Base-by-base conservation (phyloP, 2,113 vertebrate species). In the Accipiter cooperii region DNA sequence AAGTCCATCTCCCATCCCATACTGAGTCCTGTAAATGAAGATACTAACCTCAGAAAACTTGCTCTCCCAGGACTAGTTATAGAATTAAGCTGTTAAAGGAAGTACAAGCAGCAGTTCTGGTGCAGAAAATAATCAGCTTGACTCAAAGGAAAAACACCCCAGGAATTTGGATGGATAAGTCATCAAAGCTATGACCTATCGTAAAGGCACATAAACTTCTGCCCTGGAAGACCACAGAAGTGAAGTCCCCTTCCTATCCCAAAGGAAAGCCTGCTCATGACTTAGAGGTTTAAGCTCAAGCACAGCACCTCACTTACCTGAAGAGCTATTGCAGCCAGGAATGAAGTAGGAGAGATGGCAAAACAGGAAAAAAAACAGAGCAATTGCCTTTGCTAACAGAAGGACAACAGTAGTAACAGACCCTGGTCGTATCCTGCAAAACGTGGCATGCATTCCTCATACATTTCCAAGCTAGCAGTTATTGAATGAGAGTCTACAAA, bases 121-220 rank as follows among this genome's bases (percentile, higher is more conserved):
- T 38, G 42, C 55, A 84, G 82, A 73, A 52, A 78, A 76, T 44
- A 44, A 63, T 73, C 91, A 63, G 90, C 42, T 58, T 91, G 91
- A 95, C 84, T 91, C 87, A 94, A 88, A 68, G 66, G 78, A 88
- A 95, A 95, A 93, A 29, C 47, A 85, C 49, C 60, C 82, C 78
- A 95, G 81, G 84, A 94, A 96, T 95, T 51, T 2, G 3, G 63
- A 65, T 8, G 19, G 86, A 17, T 75, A 94, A 80, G 74, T 66
- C 92, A 96, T 54, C 86, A 91, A 79, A 93, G 91, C 36, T 44
- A 20, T 19, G 58, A 74, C 20, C 33, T 52, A 68, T 42, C 7
- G 1, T 12, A 79, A 75, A 78, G 73, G 47, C 64, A 95, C 20
- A 84, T 2, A 68, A 83, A 83, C 26, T 73, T 29, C 84, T 83